phyloP scores from a whole-genome alignment of 1,140 invertebrate genomes.

The Heliothis subflexa region DNA sequence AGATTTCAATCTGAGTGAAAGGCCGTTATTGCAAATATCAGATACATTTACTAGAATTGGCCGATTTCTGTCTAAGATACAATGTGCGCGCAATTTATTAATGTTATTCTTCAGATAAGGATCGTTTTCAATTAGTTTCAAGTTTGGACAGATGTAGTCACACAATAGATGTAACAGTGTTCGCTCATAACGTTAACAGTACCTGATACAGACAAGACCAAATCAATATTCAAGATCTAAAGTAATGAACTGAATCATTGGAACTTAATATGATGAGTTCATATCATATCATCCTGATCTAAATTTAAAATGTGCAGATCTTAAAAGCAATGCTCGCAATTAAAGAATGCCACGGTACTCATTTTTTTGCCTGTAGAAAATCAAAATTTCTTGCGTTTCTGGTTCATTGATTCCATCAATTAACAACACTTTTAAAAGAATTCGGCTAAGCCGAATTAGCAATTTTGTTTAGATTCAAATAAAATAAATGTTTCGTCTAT shows the following conservation, averaged over 20 bases:
- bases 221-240: constrained; percentile 35
- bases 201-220: constrained; percentile 54
- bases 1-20: constrained; percentile 54
- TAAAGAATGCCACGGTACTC: constrained; percentile 35
- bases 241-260: constrained; percentile 31
- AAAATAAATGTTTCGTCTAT: background rate
- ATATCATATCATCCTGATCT: constrained; percentile 15
- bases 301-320: constrained; percentile 15
- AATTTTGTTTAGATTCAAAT: background rate
- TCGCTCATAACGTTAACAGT: constrained; percentile 54
- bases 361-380: constrained; percentile 23
- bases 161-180: constrained; percentile 38
- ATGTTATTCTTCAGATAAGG: constrained; percentile 11
- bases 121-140: constrained; percentile 31
- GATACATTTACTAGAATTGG: constrained; percentile 34
- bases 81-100: constrained; percentile 18
- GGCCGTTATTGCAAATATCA: constrained; percentile 36
- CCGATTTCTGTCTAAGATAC: constrained; percentile 22
- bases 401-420: constrained; percentile 25
- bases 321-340: constrained; percentile 33
- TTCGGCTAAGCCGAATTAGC: background rate
- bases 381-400: constrained; percentile 33
- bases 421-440: constrained; percentile 29
- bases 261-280: background rate
- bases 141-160: constrained; percentile 57